These are phyloP conservation scores for Hippocampus guttulatus DNA, from an alignment of 2,113 vertebrate species.

Conservation along the genomic window DNA sequence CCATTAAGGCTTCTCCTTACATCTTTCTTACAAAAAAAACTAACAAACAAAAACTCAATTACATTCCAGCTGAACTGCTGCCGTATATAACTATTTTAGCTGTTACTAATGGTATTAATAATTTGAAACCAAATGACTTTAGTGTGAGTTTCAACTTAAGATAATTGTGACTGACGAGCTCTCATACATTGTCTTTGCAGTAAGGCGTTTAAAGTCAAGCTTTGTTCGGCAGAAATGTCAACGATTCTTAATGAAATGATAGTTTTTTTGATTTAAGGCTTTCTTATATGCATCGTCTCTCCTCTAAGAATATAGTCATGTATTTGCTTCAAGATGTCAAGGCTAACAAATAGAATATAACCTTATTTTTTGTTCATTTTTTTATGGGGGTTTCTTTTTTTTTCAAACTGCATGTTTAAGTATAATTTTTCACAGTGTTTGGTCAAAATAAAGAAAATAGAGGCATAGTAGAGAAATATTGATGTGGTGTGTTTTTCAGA, in stretches of 20 bases:
- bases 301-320: neutral
- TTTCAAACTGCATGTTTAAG: slow-evolving; percentile 46
- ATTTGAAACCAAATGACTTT: slow-evolving; percentile 13
- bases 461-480: neutral
- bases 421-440: slow-evolving; percentile 35
- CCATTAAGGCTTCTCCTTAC: slow-evolving; percentile 16
- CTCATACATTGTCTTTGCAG: slow-evolving; percentile 1
- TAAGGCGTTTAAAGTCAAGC: neutral
- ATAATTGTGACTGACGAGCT: slow-evolving; percentile 29
- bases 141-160: slow-evolving; percentile 14
- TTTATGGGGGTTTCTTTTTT: slow-evolving; percentile 9
- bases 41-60: slow-evolving; percentile 35
- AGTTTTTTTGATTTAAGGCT: slow-evolving; percentile 15
- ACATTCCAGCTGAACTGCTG: slow-evolving; percentile 55
- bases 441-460: slow-evolving; percentile 29
- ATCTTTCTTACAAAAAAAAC: slow-evolving; percentile 46
- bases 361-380: neutral
- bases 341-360: slow-evolving; percentile 4
- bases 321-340: slow-evolving; percentile 18
- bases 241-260: neutral
- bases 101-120: slow-evolving; percentile 34
- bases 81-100: slow-evolving; percentile 13
- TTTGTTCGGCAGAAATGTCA: neutral
- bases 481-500: neutral
- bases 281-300: slow-evolving; percentile 6